These are phyloP conservation scores for Brachycybe producta DNA, from an alignment of 2,888 invertebrate species.

Conservation along the genomic window DNA sequence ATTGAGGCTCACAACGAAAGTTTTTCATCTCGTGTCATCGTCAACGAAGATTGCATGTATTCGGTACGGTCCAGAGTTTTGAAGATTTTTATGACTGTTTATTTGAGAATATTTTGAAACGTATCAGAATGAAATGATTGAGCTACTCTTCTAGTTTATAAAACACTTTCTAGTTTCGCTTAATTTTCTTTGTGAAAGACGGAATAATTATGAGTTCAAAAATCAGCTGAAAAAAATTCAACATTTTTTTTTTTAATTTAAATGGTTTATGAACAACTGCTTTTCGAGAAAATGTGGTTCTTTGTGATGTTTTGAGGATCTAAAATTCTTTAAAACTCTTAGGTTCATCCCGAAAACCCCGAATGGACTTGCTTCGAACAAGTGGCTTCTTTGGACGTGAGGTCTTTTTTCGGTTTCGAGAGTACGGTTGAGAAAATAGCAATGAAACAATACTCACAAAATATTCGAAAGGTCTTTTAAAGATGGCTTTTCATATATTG, in stretches of 20 bases:
- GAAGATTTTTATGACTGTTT: too few relatives aligned
- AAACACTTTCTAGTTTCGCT: too few relatives aligned
- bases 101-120: too few relatives aligned
- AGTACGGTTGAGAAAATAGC: conserved; percentile 87
- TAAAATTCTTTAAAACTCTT: not conserved
- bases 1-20: conserved; percentile 90
- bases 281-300: not conserved
- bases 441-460: conserved; percentile 86
- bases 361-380: conserved; percentile 96
- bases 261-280: not conserved
- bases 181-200: too few relatives aligned
- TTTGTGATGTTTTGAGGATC: not conserved
- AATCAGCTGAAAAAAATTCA: too few relatives aligned
- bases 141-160: too few relatives aligned
- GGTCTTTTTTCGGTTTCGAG: conserved; percentile 89
- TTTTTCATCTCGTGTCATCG: conserved; percentile 65
- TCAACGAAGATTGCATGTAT: conserved; percentile 76
- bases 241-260: too few relatives aligned
- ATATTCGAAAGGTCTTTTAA: conserved; percentile 60
- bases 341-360: conserved; percentile 85
- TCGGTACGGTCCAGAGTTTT: conserved; percentile 62
- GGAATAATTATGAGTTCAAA: too few relatives aligned
- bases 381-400: conserved; percentile 77
- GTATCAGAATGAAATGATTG: too few relatives aligned
- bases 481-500: conserved; percentile 12